Conservation (phyloP, 2,888 invertebrate species). For the Pyralis farinalis region DNA sequence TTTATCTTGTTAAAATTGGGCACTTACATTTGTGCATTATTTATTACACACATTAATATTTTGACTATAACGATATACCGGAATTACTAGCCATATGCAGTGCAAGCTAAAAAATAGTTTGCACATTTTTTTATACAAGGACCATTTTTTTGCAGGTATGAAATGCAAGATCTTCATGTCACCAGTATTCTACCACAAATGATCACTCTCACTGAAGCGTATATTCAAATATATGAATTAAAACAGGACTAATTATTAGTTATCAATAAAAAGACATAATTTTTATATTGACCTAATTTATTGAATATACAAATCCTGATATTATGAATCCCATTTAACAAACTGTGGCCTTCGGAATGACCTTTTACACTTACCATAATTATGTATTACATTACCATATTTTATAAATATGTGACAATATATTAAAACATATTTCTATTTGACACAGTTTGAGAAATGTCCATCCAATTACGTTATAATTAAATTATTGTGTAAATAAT, state of each 20-base stretch:
- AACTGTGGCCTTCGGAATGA: slow-evolving; percentile 54
- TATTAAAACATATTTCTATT: slow-evolving; percentile 43
- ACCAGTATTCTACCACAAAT: slow-evolving; percentile 99
- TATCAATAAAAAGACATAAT: slow-evolving; percentile 32
- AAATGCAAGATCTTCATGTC: slow-evolving; percentile 99
- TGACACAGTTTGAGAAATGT: slow-evolving; percentile 54
- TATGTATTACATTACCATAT: slow-evolving; percentile 33
- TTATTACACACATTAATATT: too few relatives aligned
- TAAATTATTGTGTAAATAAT: slow-evolving; percentile 18
- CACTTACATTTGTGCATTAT: too few relatives aligned
- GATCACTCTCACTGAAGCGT: slow-evolving; percentile 99
- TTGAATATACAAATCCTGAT: slow-evolving; percentile 63
- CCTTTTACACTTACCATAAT: slow-evolving; percentile 46
- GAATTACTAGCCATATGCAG: too few relatives aligned
- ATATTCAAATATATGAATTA: slow-evolving; percentile 93
- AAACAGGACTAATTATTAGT: slow-evolving; percentile 49
- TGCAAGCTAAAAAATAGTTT: too few relatives aligned
- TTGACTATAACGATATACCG: too few relatives aligned
- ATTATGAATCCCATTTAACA: slow-evolving; percentile 42
- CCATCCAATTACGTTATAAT: slow-evolving; percentile 11
- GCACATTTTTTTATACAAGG: too few relatives aligned
- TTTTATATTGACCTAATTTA: slow-evolving; percentile 29
- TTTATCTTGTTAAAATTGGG: too few relatives aligned
- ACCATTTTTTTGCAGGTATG: slow-evolving; percentile 80
- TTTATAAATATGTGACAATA: slow-evolving; percentile 42